phyloP scores from a whole-genome alignment of 2,797 vertebrate species.

The Natrix natrix region DNA sequence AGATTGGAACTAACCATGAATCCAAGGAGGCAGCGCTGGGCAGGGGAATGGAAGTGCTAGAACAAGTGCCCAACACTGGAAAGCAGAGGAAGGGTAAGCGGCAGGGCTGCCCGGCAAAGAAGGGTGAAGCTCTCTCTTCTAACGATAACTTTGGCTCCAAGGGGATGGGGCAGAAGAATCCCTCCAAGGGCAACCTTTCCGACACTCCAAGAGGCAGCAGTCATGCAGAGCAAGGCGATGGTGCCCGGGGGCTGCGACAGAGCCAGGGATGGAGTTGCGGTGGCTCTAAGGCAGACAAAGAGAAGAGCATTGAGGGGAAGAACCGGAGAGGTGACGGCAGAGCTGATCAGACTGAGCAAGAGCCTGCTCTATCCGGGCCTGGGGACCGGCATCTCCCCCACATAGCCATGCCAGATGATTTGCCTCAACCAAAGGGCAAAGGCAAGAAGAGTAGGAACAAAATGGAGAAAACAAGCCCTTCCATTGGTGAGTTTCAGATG shows the following conservation, averaged over 20 bases:
- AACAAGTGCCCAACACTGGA: constrained; percentile 52
- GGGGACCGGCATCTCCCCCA: constrained; percentile 59
- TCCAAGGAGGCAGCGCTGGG: constrained; percentile 63
- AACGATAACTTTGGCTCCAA: constrained; percentile 47
- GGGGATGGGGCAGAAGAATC: constrained; percentile 62
- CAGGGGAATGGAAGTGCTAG: constrained; percentile 75
- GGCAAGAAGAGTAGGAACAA: constrained; percentile 93
- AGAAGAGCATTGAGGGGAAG: constrained; percentile 63
- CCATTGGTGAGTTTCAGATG: constrained; percentile 79
- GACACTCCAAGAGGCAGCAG: constrained; percentile 41
- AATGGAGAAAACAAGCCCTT: constrained; percentile 83
- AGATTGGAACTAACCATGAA: constrained; percentile 62
- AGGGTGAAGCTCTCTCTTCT: constrained; percentile 40
- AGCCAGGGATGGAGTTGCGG: constrained; percentile 61
- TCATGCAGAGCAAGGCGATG: constrained; percentile 39
- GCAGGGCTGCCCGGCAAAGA: constrained; percentile 71
- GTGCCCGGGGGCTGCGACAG: constrained; percentile 39
- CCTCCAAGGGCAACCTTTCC: constrained; percentile 5
- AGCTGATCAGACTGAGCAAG: constrained; percentile 64
- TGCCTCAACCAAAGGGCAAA: constrained; percentile 86
- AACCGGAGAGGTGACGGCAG: constrained; percentile 65
- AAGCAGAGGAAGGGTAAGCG: constrained; percentile 90
- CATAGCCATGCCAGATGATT: constrained; percentile 60
- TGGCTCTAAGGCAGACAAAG: constrained; percentile 59
- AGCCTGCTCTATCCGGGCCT: background rate